A percentile compares a stretch with the other conserved stretches of the same genome.
These are phyloP conservation scores for Drosophila melanica DNA, from an alignment of 1,140 invertebrate genomes.

Conservation along the genomic window DNA sequence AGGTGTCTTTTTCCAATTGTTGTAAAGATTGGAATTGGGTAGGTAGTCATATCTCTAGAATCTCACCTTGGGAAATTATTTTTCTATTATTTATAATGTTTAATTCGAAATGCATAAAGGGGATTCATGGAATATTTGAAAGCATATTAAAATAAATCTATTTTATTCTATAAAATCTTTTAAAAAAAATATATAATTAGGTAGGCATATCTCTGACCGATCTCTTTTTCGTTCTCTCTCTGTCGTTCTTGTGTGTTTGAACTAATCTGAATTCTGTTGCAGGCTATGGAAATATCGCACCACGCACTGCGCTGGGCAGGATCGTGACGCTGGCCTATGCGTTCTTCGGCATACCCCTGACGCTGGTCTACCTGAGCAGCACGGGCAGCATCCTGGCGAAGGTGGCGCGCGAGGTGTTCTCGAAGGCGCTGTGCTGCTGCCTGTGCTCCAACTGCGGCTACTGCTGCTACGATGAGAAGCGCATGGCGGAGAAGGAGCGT, in stretches of 20 bases:
- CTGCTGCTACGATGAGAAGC: slow-evolving; percentile 92
- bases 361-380: slow-evolving; percentile 93
- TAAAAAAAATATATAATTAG: too few relatives aligned
- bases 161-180: too few relatives aligned
- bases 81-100: too few relatives aligned
- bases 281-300: slow-evolving; percentile 96
- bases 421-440: slow-evolving; percentile 91
- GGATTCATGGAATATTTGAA: too few relatives aligned
- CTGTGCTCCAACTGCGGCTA: slow-evolving; percentile 93
- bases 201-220: too few relatives aligned
- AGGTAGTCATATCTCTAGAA: too few relatives aligned
- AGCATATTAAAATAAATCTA: too few relatives aligned
- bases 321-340: slow-evolving; percentile 95
- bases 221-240: slow-evolving; percentile 29
- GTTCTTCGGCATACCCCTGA: slow-evolving; percentile 94
- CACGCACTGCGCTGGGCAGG: slow-evolving; percentile 91
- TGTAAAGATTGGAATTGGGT: too few relatives aligned
- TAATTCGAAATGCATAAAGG: too few relatives aligned
- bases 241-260: not conserved
- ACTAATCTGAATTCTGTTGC: slow-evolving; percentile 43
- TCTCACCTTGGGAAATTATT: too few relatives aligned
- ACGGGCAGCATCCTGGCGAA: slow-evolving; percentile 92
- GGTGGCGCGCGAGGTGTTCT: slow-evolving; percentile 94
- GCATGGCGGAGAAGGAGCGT: slow-evolving; percentile 91
- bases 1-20: too few relatives aligned